Conservation (phyloP, 2,113 vertebrate genomes). For the Ailuropoda melanoleuca region DNA sequence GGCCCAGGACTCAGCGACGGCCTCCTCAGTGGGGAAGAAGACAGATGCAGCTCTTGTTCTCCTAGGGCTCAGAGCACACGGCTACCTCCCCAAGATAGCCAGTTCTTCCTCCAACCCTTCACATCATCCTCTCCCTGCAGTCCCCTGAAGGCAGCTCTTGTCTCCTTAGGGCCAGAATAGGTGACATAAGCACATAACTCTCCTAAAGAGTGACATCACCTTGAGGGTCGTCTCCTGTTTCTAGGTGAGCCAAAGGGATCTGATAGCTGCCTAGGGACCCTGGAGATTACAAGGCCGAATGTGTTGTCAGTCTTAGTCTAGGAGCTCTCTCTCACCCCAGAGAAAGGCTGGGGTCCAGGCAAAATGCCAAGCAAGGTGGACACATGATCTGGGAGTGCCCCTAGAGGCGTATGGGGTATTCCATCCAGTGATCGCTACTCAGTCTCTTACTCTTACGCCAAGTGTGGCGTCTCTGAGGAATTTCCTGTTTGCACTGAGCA, state of each 20-base stretch:
- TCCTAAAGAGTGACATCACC: background rate
- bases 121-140: background rate
- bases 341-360: background rate
- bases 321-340: background rate
- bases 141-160: background rate
- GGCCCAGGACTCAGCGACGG: background rate
- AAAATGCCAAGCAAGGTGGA: background rate
- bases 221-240: background rate
- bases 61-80: background rate
- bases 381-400: background rate
- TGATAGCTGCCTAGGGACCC: background rate
- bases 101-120: background rate
- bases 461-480: background rate
- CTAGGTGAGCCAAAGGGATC: background rate
- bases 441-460: background rate
- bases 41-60: background rate
- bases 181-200: background rate
- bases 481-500: background rate
- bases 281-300: background rate
- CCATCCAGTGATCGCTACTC: background rate
- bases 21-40: background rate
- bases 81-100: background rate
- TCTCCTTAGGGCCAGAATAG: background rate
- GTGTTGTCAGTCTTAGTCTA: slow-evolving; percentile 13
- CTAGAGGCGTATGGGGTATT: background rate